Conservation (phyloP, 2,888 invertebrate species). For the Euzetes globulus region DNA sequence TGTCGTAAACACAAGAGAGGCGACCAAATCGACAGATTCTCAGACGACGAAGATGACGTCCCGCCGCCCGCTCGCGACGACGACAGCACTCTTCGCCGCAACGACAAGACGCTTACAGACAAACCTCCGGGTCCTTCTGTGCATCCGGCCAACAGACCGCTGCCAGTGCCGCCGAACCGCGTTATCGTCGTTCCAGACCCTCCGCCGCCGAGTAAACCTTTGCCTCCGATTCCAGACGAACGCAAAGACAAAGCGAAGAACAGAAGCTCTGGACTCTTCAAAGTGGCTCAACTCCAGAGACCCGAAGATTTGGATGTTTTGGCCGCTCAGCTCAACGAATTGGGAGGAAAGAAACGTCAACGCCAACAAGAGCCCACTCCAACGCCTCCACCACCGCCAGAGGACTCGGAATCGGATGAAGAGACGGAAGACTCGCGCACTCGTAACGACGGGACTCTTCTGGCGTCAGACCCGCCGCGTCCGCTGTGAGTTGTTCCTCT, state of each 20-base stretch:
- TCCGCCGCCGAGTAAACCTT: slow-evolving; percentile 60
- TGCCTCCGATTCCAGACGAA: slow-evolving; percentile 57
- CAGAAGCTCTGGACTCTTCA: slow-evolving; percentile 75
- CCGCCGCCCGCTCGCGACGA: not conserved
- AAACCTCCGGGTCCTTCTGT: slow-evolving; percentile 35
- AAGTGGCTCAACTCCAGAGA: slow-evolving; percentile 62
- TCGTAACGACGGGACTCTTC: slow-evolving; percentile 83
- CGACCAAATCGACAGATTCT: slow-evolving; percentile 13
- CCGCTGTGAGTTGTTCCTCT: slow-evolving; percentile 59
- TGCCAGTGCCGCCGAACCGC: slow-evolving; percentile 38
- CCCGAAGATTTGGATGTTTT: slow-evolving; percentile 94
- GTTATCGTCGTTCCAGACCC: slow-evolving; percentile 72
- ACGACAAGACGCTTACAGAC: slow-evolving; percentile 34
- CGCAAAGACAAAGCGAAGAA: slow-evolving; percentile 51
- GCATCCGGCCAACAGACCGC: slow-evolving; percentile 39
- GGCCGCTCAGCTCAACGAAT: slow-evolving; percentile 89
- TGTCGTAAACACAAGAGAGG: slow-evolving; percentile 29
- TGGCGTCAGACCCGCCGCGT: slow-evolving; percentile 93
- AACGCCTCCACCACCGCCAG: slow-evolving; percentile 54
- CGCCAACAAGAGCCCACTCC: slow-evolving; percentile 34
- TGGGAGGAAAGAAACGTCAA: slow-evolving; percentile 55
- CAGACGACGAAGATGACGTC: slow-evolving; percentile 34
- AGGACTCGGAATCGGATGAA: slow-evolving; percentile 43
- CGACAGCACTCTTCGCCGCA: slow-evolving; percentile 77
- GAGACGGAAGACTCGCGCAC: slow-evolving; percentile 54